Percentiles rank a stretch among this genome's conserved stretches.
Evolutionary conservation across 2,888 invertebrate genomes (phyloP).

Genomic region (Cheilosia vernalis): DNA sequence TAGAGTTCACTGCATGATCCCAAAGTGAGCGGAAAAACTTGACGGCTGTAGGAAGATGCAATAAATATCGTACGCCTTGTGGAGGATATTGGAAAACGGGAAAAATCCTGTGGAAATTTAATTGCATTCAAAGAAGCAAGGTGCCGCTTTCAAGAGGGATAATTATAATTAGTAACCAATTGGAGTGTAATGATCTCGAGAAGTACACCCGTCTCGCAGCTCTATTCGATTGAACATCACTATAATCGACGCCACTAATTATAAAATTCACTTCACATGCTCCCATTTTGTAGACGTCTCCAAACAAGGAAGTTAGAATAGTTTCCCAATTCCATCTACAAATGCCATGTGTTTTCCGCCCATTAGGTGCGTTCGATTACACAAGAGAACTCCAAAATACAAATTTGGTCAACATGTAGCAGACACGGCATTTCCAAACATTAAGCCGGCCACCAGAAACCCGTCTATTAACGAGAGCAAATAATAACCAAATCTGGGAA

Average conservation of each 20-base stretch:
- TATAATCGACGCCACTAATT: not conserved
- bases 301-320: conserved; percentile 44
- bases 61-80: not conserved
- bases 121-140: conserved; percentile 3
- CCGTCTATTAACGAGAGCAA: conserved; percentile 35
- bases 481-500: conserved; percentile 40
- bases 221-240: not conserved
- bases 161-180: not conserved
- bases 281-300: conserved; percentile 27
- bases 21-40: conserved; percentile 4
- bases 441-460: conserved; percentile 9
- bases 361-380: conserved; percentile 31
- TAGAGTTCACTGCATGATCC: conserved; percentile 29
- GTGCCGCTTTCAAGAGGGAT: not conserved
- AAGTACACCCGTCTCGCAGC: no score
- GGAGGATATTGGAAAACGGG: not conserved
- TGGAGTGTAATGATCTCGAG: not conserved
- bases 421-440: conserved; percentile 2
- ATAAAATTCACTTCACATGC: not conserved
- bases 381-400: conserved; percentile 31
- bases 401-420: conserved; percentile 49
- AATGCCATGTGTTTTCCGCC: conserved; percentile 17
- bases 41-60: conserved; percentile 25
- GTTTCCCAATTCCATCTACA: conserved; percentile 10
- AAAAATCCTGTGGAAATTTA: conserved; percentile 14